A percentile compares a stretch with the other conserved stretches of the same genome.
These are phyloP conservation scores for Cosmorhoe ocellata DNA, from an alignment of 2,888 invertebrate species.

Conservation along the genomic window DNA sequence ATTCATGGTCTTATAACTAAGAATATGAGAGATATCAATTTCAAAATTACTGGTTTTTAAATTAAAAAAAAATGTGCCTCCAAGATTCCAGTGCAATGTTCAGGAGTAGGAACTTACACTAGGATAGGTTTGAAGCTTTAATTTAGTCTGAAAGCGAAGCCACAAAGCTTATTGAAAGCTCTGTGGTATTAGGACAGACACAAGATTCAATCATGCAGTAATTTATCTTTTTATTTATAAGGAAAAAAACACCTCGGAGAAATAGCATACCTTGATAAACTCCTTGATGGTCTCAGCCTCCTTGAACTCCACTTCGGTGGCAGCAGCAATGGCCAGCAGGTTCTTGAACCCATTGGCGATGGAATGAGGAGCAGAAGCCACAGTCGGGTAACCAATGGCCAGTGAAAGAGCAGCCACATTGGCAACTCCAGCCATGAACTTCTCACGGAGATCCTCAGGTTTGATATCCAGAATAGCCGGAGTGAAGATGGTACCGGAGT, in stretches of 20 bases:
- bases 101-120: conserved; percentile 48
- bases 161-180: conserved; percentile 42
- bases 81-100: conserved; percentile 65
- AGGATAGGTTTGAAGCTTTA: conserved; percentile 64
- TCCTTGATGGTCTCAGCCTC: conserved; percentile 97
- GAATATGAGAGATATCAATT: too few species aligned
- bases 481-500: conserved; percentile 98
- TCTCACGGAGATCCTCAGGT: conserved; percentile 95
- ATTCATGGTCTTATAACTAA: too few species aligned
- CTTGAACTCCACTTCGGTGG: conserved; percentile 97
- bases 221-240: too few species aligned
- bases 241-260: too few species aligned
- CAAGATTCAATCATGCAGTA: too few species aligned
- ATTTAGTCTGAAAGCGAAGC: conserved; percentile 68
- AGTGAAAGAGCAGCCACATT: conserved; percentile 97
- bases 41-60: too few species aligned
- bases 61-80: conserved; percentile 51
- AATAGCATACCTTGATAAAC: conserved; percentile 87
- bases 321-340: conserved; percentile 97
- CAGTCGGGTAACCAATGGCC: conserved; percentile 96
- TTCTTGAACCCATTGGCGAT: conserved; percentile 99
- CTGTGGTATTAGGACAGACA: conserved; percentile 62
- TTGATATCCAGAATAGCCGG: conserved; percentile 99
- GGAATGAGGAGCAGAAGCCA: conserved; percentile 98
- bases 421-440: conserved; percentile 96